Conservation (phyloP, 1,140 invertebrate species). For the Anoplophora glabripennis region DNA sequence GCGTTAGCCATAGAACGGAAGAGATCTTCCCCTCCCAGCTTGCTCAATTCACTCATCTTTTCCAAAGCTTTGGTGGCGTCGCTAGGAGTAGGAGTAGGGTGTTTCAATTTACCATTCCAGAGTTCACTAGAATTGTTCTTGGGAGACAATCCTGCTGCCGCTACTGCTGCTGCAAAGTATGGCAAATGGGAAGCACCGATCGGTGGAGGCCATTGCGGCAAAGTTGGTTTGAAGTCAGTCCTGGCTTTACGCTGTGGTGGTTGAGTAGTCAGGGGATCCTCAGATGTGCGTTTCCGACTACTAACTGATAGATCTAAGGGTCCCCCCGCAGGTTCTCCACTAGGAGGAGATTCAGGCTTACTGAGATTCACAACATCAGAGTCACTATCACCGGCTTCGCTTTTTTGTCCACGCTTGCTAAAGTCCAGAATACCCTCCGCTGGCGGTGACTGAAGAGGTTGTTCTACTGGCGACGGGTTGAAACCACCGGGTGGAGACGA, state of each 20-base stretch:
- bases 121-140: constrained; percentile 60
- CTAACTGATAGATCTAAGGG: constrained; percentile 77
- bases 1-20: constrained; percentile 61
- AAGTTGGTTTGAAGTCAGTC: constrained; percentile 57
- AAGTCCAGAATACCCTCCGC: constrained; percentile 71
- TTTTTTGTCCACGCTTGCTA: constrained; percentile 59
- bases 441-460: constrained; percentile 51
- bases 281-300: constrained; percentile 66
- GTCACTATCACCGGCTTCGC: constrained; percentile 57
- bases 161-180: constrained; percentile 77
- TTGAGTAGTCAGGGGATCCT: constrained; percentile 62
- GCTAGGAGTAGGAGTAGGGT: constrained; percentile 61
- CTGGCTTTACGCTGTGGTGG: constrained; percentile 64
- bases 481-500: constrained; percentile 53
- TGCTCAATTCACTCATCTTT: constrained; percentile 88
- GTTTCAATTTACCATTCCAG: constrained; percentile 80
- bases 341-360: constrained; percentile 55
- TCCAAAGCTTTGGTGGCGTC: constrained; percentile 84
- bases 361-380: constrained; percentile 66
- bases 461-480: constrained; percentile 41
- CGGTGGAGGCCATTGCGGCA: constrained; percentile 73
- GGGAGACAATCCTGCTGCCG: constrained; percentile 68
- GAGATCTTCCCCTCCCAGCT: constrained; percentile 73
- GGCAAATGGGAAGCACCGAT: constrained; percentile 73
- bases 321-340: constrained; percentile 63